Conservation (phyloP, 2,888 invertebrate species). For the Parascotia fuliginaria region DNA sequence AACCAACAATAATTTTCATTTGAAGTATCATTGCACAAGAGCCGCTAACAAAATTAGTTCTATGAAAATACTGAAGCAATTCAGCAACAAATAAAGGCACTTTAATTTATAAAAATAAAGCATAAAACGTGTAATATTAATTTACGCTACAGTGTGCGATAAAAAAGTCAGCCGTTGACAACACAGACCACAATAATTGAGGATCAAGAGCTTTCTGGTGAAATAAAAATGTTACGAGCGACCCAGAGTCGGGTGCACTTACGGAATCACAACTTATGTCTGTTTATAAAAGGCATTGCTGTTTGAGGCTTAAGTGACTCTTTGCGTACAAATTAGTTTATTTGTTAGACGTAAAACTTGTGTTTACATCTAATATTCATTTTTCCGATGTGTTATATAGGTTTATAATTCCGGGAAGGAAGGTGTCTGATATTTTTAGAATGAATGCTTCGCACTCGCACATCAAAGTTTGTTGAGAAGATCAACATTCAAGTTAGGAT, state of each 20-base stretch:
- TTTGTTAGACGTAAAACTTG: too few relatives aligned
- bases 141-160: constrained; percentile 18
- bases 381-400: too few relatives aligned
- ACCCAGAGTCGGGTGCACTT: constrained; percentile 24
- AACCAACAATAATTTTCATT: neutral
- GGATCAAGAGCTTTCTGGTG: constrained; percentile 35
- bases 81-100: constrained; percentile 1
- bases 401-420: too few relatives aligned
- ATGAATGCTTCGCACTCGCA: too few relatives aligned
- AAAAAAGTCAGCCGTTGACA: constrained; percentile 27
- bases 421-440: too few relatives aligned
- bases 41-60: neutral
- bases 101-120: constrained; percentile 13
- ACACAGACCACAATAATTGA: constrained; percentile 27
- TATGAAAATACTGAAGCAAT: constrained; percentile 6
- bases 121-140: constrained; percentile 18
- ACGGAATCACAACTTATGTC: constrained; percentile 16
- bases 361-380: too few relatives aligned
- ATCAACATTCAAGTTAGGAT: too few relatives aligned
- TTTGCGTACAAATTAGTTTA: neutral
- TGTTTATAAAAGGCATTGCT: constrained; percentile 11
- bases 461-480: too few relatives aligned
- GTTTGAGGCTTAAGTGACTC: neutral
- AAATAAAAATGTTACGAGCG: constrained; percentile 37
- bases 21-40: neutral